Percentiles rank a stretch among this genome's conserved stretches.
Evolutionary conservation across 2,888 invertebrate species (phyloP).

Genomic region (Nephrotoma flavescens): DNA sequence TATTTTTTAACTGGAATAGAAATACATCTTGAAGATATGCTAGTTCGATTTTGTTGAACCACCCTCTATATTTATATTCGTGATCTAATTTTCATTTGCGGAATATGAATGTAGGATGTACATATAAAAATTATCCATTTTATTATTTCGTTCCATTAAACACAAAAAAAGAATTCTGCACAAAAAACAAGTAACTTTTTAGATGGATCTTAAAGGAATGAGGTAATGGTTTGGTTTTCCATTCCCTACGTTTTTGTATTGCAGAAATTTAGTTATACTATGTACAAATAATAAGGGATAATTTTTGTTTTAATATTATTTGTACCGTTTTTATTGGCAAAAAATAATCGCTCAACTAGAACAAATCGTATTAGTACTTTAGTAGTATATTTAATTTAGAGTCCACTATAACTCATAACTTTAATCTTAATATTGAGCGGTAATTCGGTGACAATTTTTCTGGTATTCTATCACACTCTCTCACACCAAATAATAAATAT

Average conservation of each 20-base stretch:
- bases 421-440: too few species aligned
- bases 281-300: not conserved
- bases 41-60: too few species aligned
- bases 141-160: not conserved
- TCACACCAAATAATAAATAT: too few species aligned
- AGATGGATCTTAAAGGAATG: not conserved
- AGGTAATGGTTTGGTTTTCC: not conserved
- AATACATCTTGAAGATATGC: too few species aligned
- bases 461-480: too few species aligned
- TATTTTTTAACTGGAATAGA: too few species aligned
- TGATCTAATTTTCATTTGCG: not conserved
- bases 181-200: not conserved
- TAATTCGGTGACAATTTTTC: too few species aligned
- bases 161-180: not conserved
- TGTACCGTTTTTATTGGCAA: not conserved
- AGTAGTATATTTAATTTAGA: not conserved
- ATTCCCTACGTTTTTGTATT: not conserved
- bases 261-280: not conserved
- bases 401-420: not conserved
- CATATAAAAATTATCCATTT: not conserved
- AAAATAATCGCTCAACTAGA: not conserved
- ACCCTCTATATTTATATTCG: not conserved
- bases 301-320: not conserved
- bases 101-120: not conserved
- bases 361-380: not conserved